Evolutionary conservation across 2,888 invertebrate genomes (phyloP).

Genomic region (Andrena camellia): DNA sequence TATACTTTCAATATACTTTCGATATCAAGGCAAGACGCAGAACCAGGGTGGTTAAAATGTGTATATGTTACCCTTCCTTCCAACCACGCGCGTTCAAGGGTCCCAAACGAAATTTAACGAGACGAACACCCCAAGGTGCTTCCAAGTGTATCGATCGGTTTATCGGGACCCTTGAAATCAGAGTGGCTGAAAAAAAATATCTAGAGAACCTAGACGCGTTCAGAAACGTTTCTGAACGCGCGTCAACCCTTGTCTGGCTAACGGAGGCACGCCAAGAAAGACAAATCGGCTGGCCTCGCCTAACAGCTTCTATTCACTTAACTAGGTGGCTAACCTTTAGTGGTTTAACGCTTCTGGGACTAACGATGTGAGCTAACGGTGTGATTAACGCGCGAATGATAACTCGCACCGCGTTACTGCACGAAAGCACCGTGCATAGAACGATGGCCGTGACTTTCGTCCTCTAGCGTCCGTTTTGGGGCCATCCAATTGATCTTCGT

Average conservation of each 20-base stretch:
- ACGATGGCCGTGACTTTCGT: constrained; percentile 27
- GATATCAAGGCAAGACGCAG: neutral
- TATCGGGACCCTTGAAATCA: constrained; percentile 15
- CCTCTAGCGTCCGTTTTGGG: no score
- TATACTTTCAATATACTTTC: neutral
- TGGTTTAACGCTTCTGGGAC: constrained; percentile 55
- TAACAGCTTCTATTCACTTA: constrained; percentile 40
- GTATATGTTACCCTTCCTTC: neutral
- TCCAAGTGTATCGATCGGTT: neutral
- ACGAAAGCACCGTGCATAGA: constrained; percentile 32
- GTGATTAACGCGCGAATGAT: constrained; percentile 60
- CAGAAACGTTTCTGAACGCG: constrained; percentile 2
- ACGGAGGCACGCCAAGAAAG: constrained; percentile 51
- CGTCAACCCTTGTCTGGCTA: constrained; percentile 46
- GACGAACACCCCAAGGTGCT: no score
- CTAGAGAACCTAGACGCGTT: constrained; percentile 24
- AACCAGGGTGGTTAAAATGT: constrained; percentile 27
- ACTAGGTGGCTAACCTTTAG: constrained; percentile 59
- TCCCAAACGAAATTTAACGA: neutral
- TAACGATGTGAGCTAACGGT: constrained; percentile 61
- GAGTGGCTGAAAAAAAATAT: neutral
- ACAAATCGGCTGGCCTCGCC: constrained; percentile 41
- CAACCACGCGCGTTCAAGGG: constrained; percentile 16
- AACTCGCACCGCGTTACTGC: constrained; percentile 33
- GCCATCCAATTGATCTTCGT: neutral